Evolutionary conservation across 2,113 vertebrate genomes (phyloP).

Genomic region (Reinhardtius hippoglossoides): DNA sequence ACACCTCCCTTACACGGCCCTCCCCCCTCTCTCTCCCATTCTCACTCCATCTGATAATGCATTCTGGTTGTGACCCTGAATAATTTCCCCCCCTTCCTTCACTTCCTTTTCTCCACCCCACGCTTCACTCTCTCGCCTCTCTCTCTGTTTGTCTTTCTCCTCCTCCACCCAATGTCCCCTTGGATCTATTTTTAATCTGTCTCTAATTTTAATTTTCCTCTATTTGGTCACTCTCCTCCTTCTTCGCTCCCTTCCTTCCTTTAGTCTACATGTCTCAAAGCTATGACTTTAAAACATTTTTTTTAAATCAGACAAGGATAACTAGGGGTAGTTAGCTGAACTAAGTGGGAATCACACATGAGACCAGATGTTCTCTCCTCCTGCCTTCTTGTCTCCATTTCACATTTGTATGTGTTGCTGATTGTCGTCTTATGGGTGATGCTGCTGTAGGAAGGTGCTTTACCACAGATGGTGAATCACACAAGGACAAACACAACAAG

Average conservation of each 20-base stretch:
- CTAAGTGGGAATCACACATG: constrained; percentile 33
- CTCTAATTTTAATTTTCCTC: constrained; percentile 54
- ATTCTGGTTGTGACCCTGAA: constrained; percentile 64
- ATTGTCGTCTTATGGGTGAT: constrained; percentile 46
- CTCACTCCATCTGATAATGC: constrained; percentile 38
- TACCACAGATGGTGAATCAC: constrained; percentile 74
- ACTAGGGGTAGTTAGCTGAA: background rate
- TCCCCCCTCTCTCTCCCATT: constrained; percentile 3
- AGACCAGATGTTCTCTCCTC: constrained; percentile 43
- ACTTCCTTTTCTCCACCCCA: too few relatives aligned
- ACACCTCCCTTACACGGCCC: background rate
- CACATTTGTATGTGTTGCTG: constrained; percentile 51
- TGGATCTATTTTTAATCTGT: constrained; percentile 59
- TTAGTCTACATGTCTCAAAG: constrained; percentile 4
- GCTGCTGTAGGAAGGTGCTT: constrained; percentile 41
- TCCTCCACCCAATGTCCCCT: constrained; percentile 17
- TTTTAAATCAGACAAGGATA: constrained; percentile 15
- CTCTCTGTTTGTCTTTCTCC: constrained; percentile 41
- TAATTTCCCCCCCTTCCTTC: constrained; percentile 4
- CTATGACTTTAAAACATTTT: background rate
- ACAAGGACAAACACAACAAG: constrained; percentile 63
- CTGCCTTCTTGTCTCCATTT: constrained; percentile 35
- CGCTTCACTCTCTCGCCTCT: constrained; percentile 10
- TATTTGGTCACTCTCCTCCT: constrained; percentile 46
- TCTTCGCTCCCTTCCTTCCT: background rate